Evolutionary conservation across 2,888 invertebrate species (phyloP), one percentile per base, ranked within the genome.

Genomic region (Xanthia icteritia): DNA sequence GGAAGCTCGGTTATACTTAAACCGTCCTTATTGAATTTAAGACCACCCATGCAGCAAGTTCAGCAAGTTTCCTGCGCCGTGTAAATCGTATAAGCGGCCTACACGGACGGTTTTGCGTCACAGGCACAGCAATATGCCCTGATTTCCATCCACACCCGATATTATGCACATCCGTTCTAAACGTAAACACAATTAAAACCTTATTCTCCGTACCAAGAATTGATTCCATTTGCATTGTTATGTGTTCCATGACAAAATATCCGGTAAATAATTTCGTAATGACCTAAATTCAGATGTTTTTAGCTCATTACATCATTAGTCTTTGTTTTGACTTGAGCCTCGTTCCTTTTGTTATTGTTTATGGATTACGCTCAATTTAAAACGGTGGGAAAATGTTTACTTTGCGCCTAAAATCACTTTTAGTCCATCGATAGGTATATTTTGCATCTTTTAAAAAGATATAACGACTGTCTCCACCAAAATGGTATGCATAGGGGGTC

Each of bases 281-380:
- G 92, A 89, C 92, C 92, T 87, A 83, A 90, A 91, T 92, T 81
- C 86, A 89, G 83, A 86, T 88, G 88, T 90, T 87, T 91, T 90
- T 86, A 85, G 89, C 81, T 68, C 83, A 80, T 86, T 86, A 79
- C 84, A 81, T 82, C 82, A 84, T 79, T 79, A 77, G 70, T 76
- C 67, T n/a, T 39, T 85, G 83, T 86, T 86, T 86, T 84, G 86
- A 85, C 68, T 73, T 79, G 78, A 76, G 64, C 77, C 66, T 76
- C 64, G 83, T 78, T 74, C 67, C 69, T 73, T 82, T 82, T 86
- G 86, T 84, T 86, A 65, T 67, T 78, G 76, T 78, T 73, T 71
- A 42, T 76, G 61, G n/a, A 20, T 75, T 70, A 45, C n/a, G 65
- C 42, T 68, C n/a, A 74, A 70, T 75, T 75, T 74, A 73, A 39